Evolutionary conservation across 2,113 vertebrate species (phyloP).

Genomic region (Petromus typicus): DNA sequence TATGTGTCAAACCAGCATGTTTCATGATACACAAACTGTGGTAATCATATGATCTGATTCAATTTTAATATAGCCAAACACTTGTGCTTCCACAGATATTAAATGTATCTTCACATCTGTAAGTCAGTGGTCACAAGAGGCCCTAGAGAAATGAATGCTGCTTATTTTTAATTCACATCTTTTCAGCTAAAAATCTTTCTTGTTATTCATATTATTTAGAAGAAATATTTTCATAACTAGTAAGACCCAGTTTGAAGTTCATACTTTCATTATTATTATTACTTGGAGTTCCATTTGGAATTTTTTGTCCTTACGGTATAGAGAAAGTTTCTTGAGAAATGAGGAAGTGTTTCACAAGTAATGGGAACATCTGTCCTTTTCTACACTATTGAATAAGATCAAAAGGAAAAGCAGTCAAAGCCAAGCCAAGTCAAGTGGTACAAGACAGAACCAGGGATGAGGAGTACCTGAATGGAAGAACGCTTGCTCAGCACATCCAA

Average conservation of each 20-base stretch:
- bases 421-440: not conserved
- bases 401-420: not conserved
- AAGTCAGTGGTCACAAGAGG: not conserved
- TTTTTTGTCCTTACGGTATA: not conserved
- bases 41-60: not conserved
- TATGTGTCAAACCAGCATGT: not conserved
- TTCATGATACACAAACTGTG: not conserved
- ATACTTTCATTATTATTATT: not conserved
- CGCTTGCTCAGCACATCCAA: not conserved
- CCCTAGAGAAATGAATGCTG: not conserved
- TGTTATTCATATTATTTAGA: not conserved
- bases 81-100: not conserved
- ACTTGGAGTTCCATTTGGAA: not conserved
- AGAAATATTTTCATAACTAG: not conserved
- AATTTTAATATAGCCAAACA: not conserved
- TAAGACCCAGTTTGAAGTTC: not conserved
- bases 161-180: slow-evolving; percentile 9
- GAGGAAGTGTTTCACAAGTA: not conserved
- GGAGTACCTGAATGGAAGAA: no score
- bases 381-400: not conserved
- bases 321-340: not conserved
- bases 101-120: not conserved
- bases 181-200: not conserved
- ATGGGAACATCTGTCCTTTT: not conserved
- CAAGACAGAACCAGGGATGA: not conserved